These are phyloP conservation scores for Empidonax alnorum DNA, from an alignment of 2,113 vertebrate genomes.

Conservation along the genomic window DNA sequence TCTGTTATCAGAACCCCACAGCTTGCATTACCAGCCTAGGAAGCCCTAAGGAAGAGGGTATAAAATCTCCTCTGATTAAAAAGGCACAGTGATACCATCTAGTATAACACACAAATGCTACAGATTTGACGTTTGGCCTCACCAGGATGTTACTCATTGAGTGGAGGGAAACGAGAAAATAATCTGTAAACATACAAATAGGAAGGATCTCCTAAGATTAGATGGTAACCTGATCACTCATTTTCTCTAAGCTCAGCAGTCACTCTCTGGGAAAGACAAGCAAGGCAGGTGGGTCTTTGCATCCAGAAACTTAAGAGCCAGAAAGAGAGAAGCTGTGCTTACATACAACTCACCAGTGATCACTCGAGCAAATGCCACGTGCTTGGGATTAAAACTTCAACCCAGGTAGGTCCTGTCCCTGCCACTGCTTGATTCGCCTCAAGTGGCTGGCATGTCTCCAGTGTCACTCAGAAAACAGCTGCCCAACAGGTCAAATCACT, in stretches of 20 bases:
- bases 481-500: background rate
- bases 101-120: background rate
- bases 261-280: background rate
- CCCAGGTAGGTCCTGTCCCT: background rate
- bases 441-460: conserved; percentile 14
- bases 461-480: background rate
- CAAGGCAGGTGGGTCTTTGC: background rate
- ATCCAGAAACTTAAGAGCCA: background rate
- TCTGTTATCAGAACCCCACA: conserved; percentile 23
- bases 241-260: background rate
- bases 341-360: background rate
- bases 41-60: background rate
- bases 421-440: background rate
- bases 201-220: conserved; percentile 10
- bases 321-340: background rate
- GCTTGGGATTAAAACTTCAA: background rate
- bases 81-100: background rate
- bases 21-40: background rate
- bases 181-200: background rate
- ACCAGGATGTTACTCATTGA: background rate
- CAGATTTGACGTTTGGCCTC: background rate
- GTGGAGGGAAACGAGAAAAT: background rate
- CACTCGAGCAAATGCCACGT: background rate
- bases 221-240: background rate
- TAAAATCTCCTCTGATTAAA: conserved; percentile 8